Base-by-base conservation (phyloP, 1,140 invertebrate genomes). In the Zelostemma sp. region DNA sequence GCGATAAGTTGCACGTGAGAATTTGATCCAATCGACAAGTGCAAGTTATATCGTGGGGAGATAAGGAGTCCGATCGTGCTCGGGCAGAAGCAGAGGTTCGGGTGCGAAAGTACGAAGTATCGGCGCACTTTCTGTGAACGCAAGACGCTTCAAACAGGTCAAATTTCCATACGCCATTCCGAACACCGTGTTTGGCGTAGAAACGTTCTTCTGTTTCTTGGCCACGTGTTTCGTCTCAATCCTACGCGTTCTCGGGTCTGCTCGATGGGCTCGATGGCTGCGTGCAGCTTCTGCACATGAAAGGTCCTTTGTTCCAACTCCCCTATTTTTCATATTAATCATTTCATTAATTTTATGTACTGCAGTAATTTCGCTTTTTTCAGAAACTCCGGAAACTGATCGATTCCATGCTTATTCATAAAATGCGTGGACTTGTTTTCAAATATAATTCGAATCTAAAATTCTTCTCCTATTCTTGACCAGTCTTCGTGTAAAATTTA, bases 211-310 rank as follows among this genome's bases (percentile, higher is more conserved):
- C 45, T 21, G 45, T 47, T 47, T n/a, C 18, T 47, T 19, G 45
- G 45, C 45, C 45, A 47, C 45, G 45, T 47, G 45, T 47, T 47
- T 47, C 45, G 45, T 47, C 45, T 47, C 45, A 47, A 47, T 47
- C 45, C 45, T 47, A 47, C 45, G 45, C 45, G 45, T 15, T 47
- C 45, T 47, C 45, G 45, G n/a, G 45, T 47, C 25, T 15, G 25
- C 25, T 47, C 45, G 25, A 47, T 47, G 25, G 45, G 16, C 18
- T 47, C 45, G 45, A n/a, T 47, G 45, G 18, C 45, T 47, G 45
- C 17, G n/a, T 47, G 45, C 45, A 19, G 45, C 45, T 21, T 47
- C 45, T 47, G 45, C 18, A 21, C 18, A 47, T 47, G 45, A 47
- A 47, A 47, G 45, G 45, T 11, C 45, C 45, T 47, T 47, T 47